Conservation (phyloP, 2,888 invertebrate genomes). For the Melanotus villosus region DNA sequence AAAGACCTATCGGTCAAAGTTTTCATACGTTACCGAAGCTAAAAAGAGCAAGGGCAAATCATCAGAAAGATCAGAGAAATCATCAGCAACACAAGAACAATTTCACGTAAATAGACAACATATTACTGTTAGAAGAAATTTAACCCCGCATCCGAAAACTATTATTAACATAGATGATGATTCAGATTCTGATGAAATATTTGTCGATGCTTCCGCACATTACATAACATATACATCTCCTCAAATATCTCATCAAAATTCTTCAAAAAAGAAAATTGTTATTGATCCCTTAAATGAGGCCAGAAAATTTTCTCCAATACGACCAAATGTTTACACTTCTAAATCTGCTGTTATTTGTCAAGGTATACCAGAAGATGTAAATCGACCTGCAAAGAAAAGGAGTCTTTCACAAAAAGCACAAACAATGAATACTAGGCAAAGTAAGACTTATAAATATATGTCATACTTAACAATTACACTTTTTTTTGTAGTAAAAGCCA, state of each 20-base stretch:
- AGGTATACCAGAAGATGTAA: slow-evolving; percentile 13
- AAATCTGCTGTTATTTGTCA: slow-evolving; percentile 13
- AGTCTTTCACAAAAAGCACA: slow-evolving; percentile 3
- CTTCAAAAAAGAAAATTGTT: no score
- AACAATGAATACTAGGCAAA: not conserved
- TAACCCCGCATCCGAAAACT: slow-evolving; percentile 8
- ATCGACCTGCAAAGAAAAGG: slow-evolving; percentile 4
- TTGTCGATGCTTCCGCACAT: not conserved
- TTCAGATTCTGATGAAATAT: not conserved
- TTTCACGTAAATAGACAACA: not conserved
- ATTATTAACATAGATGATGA: not conserved
- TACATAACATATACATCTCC: not conserved
- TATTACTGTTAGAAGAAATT: slow-evolving; percentile 1
- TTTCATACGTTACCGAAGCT: not conserved
- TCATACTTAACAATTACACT: no score
- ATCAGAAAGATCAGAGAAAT: not conserved
- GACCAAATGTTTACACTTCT: slow-evolving; percentile 5
- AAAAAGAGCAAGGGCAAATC: not conserved
- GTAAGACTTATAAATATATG: not conserved
- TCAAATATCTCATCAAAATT: no score
- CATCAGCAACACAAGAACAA: not conserved
- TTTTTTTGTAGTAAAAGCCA: not conserved
- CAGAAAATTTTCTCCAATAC: slow-evolving; percentile 13
- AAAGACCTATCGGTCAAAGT: not conserved
- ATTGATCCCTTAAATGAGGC: no score